phyloP scores from a whole-genome alignment of 2,888 invertebrate genomes.

The Drosophila yooni region DNA sequence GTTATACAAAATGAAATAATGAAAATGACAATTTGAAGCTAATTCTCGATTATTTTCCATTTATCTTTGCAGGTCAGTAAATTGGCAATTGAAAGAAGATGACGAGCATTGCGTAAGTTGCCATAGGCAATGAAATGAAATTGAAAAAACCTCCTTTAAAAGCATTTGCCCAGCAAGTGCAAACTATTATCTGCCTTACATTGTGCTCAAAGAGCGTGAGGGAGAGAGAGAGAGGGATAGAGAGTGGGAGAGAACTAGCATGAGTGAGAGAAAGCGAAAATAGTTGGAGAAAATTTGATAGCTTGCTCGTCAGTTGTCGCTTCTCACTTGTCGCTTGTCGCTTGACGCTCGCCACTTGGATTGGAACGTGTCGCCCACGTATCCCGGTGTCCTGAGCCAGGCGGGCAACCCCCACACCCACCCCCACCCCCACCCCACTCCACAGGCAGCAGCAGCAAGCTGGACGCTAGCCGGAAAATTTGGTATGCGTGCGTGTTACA shows the following conservation, averaged over 20 bases:
- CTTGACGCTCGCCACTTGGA: conserved; percentile 51
- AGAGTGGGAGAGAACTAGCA: neutral
- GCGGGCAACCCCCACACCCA: neutral
- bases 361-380: conserved; percentile 52
- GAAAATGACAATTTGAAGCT: conserved; percentile 17
- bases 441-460: neutral
- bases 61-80: conserved; percentile 65
- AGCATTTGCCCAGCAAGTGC: neutral
- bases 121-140: neutral
- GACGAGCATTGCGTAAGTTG: conserved; percentile 16
- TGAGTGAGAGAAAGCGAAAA: neutral
- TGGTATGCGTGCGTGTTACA: conserved; percentile 73
- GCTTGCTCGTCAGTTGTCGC: conserved; percentile 28
- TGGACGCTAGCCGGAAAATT: conserved; percentile 47
- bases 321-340: conserved; percentile 22
- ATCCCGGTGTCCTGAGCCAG: conserved; percentile 40
- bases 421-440: neutral
- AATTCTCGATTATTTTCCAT: conserved; percentile 45
- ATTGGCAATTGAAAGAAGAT: conserved; percentile 21
- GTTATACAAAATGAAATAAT: neutral
- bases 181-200: conserved; percentile 31
- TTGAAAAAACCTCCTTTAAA: neutral
- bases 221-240: neutral
- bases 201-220: conserved; percentile 9
- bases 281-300: conserved; percentile 25